Evolutionary conservation across 2,797 vertebrate genomes (phyloP).

Genomic region (Acridotheres tristis): DNA sequence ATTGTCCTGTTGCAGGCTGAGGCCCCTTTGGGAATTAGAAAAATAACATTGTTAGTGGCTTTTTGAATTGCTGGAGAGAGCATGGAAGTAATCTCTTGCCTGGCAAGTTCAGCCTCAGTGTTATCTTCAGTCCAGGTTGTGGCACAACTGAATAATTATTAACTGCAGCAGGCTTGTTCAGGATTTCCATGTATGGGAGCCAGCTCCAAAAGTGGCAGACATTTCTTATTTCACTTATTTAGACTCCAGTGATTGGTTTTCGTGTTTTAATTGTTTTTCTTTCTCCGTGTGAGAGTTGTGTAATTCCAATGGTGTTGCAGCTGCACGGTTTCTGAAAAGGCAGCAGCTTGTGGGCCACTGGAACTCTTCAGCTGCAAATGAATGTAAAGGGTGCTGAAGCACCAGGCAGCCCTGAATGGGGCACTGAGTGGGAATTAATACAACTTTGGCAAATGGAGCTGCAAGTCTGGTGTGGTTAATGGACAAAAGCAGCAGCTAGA

Average conservation of each 20-base stretch:
- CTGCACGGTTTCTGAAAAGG: conserved; percentile 5
- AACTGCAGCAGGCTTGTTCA: not conserved
- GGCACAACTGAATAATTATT: not conserved
- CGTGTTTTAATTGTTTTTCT: not conserved
- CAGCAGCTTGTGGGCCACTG: conserved; percentile 24
- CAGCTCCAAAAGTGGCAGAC: not conserved
- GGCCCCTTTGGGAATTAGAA: not conserved
- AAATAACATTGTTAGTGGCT: conserved; percentile 23
- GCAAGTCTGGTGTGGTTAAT: conserved; percentile 31
- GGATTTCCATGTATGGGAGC: not conserved
- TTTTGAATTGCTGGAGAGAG: not conserved
- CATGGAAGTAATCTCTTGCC: not conserved
- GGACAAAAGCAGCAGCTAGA: conserved; percentile 53
- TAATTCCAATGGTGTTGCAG: not conserved
- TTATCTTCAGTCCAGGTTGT: not conserved
- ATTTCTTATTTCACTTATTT: not conserved
- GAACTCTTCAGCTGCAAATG: conserved; percentile 21
- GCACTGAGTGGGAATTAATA: conserved; percentile 52
- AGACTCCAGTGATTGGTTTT: not conserved
- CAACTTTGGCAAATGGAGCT: conserved; percentile 51
- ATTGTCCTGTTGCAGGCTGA: conserved; percentile 16
- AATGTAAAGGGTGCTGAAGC: conserved; percentile 3
- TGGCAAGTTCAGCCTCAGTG: not conserved
- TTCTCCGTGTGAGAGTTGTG: not conserved
- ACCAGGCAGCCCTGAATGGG: conserved; percentile 14